A percentile compares a stretch with the other conserved stretches of the same genome.
Evolutionary conservation across 2,113 vertebrate genomes (phyloP).

Genomic region (Sprattus sprattus): DNA sequence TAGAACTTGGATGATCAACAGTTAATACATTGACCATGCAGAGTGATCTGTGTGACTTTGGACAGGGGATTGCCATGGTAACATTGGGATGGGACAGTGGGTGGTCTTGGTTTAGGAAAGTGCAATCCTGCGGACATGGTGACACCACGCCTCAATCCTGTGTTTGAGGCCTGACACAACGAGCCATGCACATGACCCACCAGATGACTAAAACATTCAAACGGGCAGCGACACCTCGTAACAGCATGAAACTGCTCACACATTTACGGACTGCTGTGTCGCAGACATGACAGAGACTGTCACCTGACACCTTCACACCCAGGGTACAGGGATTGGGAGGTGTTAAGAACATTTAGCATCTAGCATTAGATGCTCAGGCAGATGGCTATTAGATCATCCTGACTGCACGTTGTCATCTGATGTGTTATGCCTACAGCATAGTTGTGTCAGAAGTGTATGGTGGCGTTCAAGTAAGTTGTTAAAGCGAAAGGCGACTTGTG

Average conservation of each 20-base stretch:
- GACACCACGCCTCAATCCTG: not conserved
- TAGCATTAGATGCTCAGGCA: too few relatives aligned
- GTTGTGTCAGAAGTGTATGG: not conserved
- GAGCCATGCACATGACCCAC: not conserved
- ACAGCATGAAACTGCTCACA: not conserved
- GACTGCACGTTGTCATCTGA: not conserved
- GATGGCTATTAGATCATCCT: too few relatives aligned
- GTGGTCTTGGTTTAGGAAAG: not conserved
- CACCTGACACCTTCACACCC: not conserved
- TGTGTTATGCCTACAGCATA: not conserved
- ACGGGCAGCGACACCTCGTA: not conserved
- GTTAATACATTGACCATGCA: slow-evolving; percentile 45
- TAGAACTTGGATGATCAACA: slow-evolving; percentile 49
- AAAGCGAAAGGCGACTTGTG: not conserved
- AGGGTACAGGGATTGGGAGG: not conserved
- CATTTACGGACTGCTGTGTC: not conserved
- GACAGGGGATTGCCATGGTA: slow-evolving; percentile 14
- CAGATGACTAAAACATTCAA: not conserved
- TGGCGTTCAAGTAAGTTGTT: not conserved
- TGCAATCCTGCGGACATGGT: not conserved
- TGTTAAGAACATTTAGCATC: not conserved
- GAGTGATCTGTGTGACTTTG: slow-evolving; percentile 44
- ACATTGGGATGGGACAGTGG: not conserved
- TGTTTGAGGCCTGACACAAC: not conserved
- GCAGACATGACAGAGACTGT: not conserved